Percentiles rank a stretch among this genome's conserved stretches.
phyloP scores from a whole-genome alignment of 1,140 invertebrate genomes.

The Nylanderia fulva region DNA sequence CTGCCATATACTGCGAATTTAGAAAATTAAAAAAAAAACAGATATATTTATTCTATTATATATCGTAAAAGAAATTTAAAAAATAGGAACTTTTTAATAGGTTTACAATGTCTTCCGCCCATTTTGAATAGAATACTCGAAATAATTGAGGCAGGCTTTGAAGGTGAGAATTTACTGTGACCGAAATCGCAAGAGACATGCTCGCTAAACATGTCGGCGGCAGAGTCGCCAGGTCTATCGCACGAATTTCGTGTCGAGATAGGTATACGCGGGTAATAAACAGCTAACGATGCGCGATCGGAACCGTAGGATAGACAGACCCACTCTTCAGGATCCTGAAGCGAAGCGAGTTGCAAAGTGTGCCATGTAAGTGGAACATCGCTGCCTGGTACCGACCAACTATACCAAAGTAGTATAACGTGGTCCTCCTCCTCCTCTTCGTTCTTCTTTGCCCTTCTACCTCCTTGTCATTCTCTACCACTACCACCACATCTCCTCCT shows the following conservation, averaged over 20 bases:
- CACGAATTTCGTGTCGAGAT: constrained; percentile 64
- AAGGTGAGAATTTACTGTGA: background rate
- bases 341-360: constrained; percentile 83
- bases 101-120: no score
- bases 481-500: constrained; percentile 62
- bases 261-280: constrained; percentile 36
- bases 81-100: no score
- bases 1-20: background rate
- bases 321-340: constrained; percentile 84
- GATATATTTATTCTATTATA: no score
- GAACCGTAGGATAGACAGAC: constrained; percentile 80
- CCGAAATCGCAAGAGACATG: background rate
- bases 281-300: constrained; percentile 64
- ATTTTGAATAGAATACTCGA: no score
- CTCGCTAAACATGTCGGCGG: background rate
- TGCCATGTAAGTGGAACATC: constrained; percentile 86
- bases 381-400: constrained; percentile 84
- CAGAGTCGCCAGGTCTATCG: constrained; percentile 22
- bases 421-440: constrained; percentile 76
- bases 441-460: constrained; percentile 69
- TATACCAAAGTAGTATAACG: constrained; percentile 83
- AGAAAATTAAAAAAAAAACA: background rate
- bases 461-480: constrained; percentile 24
- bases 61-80: no score
- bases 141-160: no score